These are phyloP conservation scores for Eilema sororculum DNA, from an alignment of 2,888 invertebrate genomes.

Conservation along the genomic window DNA sequence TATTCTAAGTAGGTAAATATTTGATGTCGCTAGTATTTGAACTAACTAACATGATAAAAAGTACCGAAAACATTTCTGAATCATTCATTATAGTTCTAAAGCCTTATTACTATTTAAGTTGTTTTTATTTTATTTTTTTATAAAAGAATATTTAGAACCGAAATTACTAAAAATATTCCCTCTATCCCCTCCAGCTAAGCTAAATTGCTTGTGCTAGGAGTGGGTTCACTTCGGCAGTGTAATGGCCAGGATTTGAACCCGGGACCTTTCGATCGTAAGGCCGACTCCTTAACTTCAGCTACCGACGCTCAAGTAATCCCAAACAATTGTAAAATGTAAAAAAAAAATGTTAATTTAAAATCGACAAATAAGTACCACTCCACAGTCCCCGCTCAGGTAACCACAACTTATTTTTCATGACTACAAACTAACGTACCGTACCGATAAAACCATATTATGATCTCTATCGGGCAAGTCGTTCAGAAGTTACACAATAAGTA, in stretches of 20 bases:
- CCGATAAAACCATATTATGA: neutral
- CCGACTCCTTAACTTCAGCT: too few relatives aligned
- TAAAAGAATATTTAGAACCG: too few relatives aligned
- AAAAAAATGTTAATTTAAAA: neutral
- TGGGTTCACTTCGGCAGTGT: too few relatives aligned
- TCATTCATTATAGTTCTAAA: neutral
- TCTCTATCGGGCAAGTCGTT: neutral
- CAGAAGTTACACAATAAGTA: slow-evolving; percentile 6
- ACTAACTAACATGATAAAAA: neutral
- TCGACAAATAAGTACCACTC: neutral
- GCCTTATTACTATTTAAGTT: neutral
- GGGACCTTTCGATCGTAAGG: too few relatives aligned
- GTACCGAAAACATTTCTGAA: neutral
- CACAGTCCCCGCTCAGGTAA: neutral
- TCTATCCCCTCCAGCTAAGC: too few relatives aligned
- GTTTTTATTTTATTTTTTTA: too few relatives aligned
- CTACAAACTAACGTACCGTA: neutral
- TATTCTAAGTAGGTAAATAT: neutral
- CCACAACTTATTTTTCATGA: neutral
- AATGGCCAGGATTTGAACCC: too few relatives aligned
- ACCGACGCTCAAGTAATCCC: too few relatives aligned
- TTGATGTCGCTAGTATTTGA: neutral
- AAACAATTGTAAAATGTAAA: neutral
- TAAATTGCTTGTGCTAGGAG: too few relatives aligned
- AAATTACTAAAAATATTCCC: too few relatives aligned